phyloP scores from a whole-genome alignment of 2,113 vertebrate genomes.

The Burhinus bistriatus region DNA sequence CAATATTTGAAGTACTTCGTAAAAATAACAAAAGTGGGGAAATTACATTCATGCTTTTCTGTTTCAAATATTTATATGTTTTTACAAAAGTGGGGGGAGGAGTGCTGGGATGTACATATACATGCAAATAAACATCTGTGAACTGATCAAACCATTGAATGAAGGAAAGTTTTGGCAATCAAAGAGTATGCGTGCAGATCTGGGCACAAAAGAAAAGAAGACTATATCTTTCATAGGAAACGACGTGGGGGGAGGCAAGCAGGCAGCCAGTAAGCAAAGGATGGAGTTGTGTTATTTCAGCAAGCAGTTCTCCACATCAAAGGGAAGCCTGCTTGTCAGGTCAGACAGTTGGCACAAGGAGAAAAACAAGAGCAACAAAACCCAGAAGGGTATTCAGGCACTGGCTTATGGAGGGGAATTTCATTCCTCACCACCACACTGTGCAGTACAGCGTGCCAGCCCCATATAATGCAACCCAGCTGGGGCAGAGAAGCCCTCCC shows the following conservation, averaged over 20 bases:
- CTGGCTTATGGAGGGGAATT: not conserved
- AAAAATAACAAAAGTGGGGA: conserved; percentile 30
- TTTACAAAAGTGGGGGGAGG: conserved; percentile 6
- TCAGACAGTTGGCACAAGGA: not conserved
- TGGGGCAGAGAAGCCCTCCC: not conserved
- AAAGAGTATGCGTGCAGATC: not conserved
- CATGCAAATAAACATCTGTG: conserved; percentile 66
- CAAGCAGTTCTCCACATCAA: not conserved
- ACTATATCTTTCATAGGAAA: not conserved
- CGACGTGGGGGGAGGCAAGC: not conserved
- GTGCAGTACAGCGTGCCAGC: not conserved
- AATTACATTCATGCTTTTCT: conserved; percentile 39
- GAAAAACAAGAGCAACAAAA: not conserved
- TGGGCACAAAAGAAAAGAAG: not conserved
- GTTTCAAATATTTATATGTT: conserved; percentile 55
- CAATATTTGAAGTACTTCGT: not conserved
- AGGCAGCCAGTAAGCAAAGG: not conserved
- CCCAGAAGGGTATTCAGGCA: not conserved
- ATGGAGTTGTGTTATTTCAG: not conserved
- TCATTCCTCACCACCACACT: not conserved
- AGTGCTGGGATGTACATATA: not conserved
- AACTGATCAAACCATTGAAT: conserved; percentile 2
- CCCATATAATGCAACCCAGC: not conserved
- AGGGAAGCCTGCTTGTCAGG: not conserved
- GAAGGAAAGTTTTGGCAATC: conserved; percentile 11